Evolutionary conservation across 2,888 invertebrate genomes (phyloP), one percentile per base, ranked within the genome.

Genomic region (Periphyllus acericola): DNA sequence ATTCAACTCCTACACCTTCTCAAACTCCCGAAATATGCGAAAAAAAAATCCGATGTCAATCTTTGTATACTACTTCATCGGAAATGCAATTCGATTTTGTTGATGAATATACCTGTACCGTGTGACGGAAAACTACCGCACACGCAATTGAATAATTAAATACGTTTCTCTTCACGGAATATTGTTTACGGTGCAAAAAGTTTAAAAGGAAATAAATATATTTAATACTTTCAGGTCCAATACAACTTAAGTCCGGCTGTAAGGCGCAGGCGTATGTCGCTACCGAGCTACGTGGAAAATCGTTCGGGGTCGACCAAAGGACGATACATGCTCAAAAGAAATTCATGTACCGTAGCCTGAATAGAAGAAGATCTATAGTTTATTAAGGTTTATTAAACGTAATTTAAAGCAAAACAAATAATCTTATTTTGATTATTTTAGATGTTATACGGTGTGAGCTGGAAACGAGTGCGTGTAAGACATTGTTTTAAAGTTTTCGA

Each of bases 171-270:
- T 14, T 46, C 1, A 46, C 11, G 14, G 46, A 46, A 46, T n/a
- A n/a, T 46, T 46, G 46, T 46, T 14, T 14, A 46, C 3, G 46
- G 11, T 46, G 14, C 8, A 46, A 46, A 46, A 46, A 46, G 0
- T 46, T 46, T 14, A 46, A 46, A 46, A 14, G 3, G 11, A 46
- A 46, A 60, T 6, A 46, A 46, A 60, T 6, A 60, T 60, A 19
- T 60, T 89, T 75, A 29, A 71, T 72, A 32, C 79, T 60, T 66
- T 82, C 74, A 91, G 83, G 92, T 93, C 76, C 91, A 96, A 91
- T 97, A 97, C 92, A 96, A 97, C 91, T 92, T 97, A 90, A 96
- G 96, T 90, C 97, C 97, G 9, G 97, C 97, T 11, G 91, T 97
- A 90, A 93, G 96, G 89, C 94, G 96, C 88, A 94, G 96, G 89